These are phyloP conservation scores for Ia io DNA, from an alignment of 2,113 vertebrate species.

Conservation along the genomic window DNA sequence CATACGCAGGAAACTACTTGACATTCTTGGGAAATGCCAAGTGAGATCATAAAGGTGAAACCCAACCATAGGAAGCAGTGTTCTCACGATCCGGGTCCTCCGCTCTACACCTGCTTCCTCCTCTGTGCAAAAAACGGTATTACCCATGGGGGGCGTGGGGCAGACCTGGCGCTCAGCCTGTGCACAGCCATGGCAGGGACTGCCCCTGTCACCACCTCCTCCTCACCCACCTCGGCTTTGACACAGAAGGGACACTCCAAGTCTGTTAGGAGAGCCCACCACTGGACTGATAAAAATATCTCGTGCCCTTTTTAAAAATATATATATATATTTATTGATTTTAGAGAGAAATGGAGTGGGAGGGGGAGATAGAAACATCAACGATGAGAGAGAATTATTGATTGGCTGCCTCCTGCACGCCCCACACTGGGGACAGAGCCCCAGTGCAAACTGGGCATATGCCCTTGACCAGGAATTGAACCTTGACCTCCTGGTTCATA, in stretches of 20 bases:
- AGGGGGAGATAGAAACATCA: no score
- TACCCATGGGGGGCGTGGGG: neutral
- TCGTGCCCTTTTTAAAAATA: neutral
- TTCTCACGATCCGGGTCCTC: neutral
- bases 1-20: neutral
- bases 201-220: neutral
- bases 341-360: no score
- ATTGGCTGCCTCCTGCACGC: no score
- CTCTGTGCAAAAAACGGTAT: neutral
- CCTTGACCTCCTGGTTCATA: no score
- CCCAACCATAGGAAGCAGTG: rapidly evolving
- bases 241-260: neutral
- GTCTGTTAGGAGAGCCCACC: neutral
- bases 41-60: neutral
- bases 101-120: neutral
- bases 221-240: no score
- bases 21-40: neutral
- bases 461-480: no score
- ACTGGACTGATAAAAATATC: neutral
- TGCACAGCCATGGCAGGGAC: neutral
- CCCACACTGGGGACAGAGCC: no score
- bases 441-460: no score
- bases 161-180: neutral
- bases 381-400: no score
- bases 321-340: no score